These are phyloP conservation scores for Aporrectodea caliginosa DNA, from an alignment of 1,140 invertebrate species.

Conservation along the genomic window DNA sequence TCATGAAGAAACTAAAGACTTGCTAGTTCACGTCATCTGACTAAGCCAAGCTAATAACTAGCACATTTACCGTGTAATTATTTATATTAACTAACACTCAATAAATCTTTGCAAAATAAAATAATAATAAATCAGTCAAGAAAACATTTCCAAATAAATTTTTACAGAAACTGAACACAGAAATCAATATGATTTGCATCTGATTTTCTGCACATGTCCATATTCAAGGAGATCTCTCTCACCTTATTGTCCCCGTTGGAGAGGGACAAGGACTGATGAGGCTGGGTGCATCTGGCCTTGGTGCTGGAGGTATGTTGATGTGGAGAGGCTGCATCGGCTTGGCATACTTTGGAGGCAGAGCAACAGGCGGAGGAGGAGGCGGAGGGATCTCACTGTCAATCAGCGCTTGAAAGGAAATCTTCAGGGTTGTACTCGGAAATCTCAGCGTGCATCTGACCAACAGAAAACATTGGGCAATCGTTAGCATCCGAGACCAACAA, in stretches of 20 bases:
- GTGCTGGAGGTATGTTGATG: constrained; percentile 77
- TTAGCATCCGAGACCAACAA: no score
- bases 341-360: constrained; percentile 51
- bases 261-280: constrained; percentile 84
- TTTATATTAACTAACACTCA: no score
- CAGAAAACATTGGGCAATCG: constrained; percentile 35
- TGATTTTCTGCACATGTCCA: no score
- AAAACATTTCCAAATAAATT: no score
- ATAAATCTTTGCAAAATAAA: no score
- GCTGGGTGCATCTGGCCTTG: constrained; percentile 57
- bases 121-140: no score
- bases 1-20: no score
- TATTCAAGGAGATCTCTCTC: constrained; percentile 25
- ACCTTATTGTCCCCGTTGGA: constrained; percentile 76
- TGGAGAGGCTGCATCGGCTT: constrained; percentile 50
- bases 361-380: constrained; percentile 23
- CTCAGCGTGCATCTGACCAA: constrained; percentile 81
- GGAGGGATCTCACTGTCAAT: constrained; percentile 63
- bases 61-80: no score
- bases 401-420: constrained; percentile 87
- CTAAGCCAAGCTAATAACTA: no score
- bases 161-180: no score
- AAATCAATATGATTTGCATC: no score
- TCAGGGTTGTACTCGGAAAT: constrained; percentile 95
- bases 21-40: no score